These are phyloP conservation scores for Crypturellus undulatus DNA, from an alignment of 2,113 vertebrate genomes.

Conservation along the genomic window DNA sequence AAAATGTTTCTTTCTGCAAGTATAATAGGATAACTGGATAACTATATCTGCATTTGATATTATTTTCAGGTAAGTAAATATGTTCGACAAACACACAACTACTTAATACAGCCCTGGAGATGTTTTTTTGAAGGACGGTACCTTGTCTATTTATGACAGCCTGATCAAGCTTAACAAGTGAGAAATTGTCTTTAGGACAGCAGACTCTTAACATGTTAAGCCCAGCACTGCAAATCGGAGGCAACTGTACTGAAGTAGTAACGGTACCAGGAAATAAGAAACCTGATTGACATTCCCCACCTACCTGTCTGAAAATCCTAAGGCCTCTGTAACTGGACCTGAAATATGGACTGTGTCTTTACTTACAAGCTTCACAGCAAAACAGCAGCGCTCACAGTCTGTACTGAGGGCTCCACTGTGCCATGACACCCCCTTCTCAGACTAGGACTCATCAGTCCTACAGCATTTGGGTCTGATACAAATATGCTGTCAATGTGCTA, in stretches of 20 bases:
- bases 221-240: not conserved
- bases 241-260: not conserved
- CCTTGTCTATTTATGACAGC: not conserved
- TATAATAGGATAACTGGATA: not conserved
- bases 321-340: not conserved
- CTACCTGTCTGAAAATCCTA: not conserved
- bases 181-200: not conserved
- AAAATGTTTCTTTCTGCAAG: not conserved
- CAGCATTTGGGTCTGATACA: not conserved
- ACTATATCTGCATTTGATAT: not conserved
- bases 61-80: not conserved
- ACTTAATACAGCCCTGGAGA: fast-evolving
- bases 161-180: not conserved
- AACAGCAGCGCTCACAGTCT: not conserved
- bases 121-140: not conserved
- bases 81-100: no score
- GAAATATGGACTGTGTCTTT: not conserved
- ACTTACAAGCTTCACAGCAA: not conserved
- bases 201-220: not conserved
- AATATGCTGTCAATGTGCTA: not conserved
- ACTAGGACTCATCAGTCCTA: not conserved
- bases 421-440: not conserved
- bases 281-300: not conserved
- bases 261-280: not conserved
- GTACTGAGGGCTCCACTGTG: not conserved